Base-by-base conservation (phyloP, 2,113 vertebrate genomes). In the Eonycteris spelaea region DNA sequence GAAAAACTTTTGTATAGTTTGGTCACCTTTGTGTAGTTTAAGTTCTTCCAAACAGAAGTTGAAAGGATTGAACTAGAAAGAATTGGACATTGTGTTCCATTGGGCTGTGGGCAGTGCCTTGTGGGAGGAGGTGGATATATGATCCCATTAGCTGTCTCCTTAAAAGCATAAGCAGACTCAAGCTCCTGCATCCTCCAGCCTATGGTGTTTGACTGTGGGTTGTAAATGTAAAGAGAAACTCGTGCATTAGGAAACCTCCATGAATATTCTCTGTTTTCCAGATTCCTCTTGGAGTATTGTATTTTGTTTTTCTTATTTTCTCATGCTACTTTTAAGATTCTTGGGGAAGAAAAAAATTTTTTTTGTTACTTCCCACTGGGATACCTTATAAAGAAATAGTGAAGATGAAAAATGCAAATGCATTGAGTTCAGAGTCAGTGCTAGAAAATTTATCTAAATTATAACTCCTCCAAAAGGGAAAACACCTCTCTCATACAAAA, bases 261-360 rank as follows among this genome's bases (percentile, higher is more conserved):
- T 98, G 97, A 98, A 98, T 96, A 92, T 95, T 93, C 92, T 92
- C 92, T 92, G 63, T 96, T 97, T 97, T 92, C 78, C 82, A 93
- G 80, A 61, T 96, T 97, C 28, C 96, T 70, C 67, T 45, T 73
- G 96, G 96, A 96, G 95, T 96, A 96, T 92, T 96, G 98, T 95
- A 98, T 97, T 98, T 98, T 97, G 96, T 98, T 96, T 98, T 98
- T 98, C 97, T 98, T 98, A 97, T 59, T 98, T 98, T 98, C 97
- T 98, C 98, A 97, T 43, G 71, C 11, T 63, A 98, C 91, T 98
- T 97, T 97, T 86, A 98, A 98, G 93, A 98, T 96, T 79, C 77
- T 90, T 19, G 77, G 26, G 57, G 26, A 94, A 65, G 33, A 33
- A 94, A 70, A 94, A 95, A 40, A 13, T 30, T 13, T 5, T 55